A percentile compares a stretch with the other conserved stretches of the same genome.
Evolutionary conservation across 1,140 invertebrate genomes (phyloP).

Genomic region (Tetramorium alpestre): DNA sequence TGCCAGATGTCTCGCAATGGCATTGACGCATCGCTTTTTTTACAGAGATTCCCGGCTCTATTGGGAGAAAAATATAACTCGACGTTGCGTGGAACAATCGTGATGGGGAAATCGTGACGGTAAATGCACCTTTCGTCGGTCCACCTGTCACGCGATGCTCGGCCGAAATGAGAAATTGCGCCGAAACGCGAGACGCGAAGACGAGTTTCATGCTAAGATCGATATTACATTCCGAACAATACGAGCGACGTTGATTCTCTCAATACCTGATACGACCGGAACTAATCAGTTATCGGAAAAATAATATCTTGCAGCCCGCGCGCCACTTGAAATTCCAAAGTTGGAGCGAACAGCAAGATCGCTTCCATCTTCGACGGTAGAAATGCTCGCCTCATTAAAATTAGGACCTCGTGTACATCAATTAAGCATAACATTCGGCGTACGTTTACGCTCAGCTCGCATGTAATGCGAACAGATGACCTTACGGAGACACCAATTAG

Average conservation of each 20-base stretch:
- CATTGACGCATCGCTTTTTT: conserved; percentile 65
- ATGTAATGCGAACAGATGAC: conserved; percentile 63
- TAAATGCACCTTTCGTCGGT: conserved; percentile 42
- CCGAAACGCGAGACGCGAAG: conserved; percentile 6
- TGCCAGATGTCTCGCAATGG: conserved; percentile 69
- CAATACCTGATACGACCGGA: too few relatives aligned
- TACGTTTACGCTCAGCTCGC: conserved; percentile 44
- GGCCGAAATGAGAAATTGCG: neutral
- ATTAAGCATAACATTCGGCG: conserved; percentile 35
- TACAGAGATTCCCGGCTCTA: conserved; percentile 36
- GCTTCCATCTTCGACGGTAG: neutral
- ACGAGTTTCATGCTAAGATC: conserved; percentile 24
- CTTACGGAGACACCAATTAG: conserved; percentile 28
- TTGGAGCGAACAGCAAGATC: neutral
- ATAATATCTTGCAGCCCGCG: neutral
- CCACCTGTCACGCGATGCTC: conserved; percentile 15
- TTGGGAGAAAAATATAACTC: conserved; percentile 43
- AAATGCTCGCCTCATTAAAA: conserved; percentile 30
- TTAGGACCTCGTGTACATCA: neutral
- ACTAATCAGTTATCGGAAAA: neutral
- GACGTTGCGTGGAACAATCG: neutral
- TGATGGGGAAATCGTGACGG: conserved; percentile 18
- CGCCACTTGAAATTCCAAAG: neutral
- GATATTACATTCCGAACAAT: neutral
- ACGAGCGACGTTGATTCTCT: neutral